These are phyloP conservation scores for Botia almorhae DNA, from an alignment of 2,797 vertebrate genomes.

Conservation along the genomic window DNA sequence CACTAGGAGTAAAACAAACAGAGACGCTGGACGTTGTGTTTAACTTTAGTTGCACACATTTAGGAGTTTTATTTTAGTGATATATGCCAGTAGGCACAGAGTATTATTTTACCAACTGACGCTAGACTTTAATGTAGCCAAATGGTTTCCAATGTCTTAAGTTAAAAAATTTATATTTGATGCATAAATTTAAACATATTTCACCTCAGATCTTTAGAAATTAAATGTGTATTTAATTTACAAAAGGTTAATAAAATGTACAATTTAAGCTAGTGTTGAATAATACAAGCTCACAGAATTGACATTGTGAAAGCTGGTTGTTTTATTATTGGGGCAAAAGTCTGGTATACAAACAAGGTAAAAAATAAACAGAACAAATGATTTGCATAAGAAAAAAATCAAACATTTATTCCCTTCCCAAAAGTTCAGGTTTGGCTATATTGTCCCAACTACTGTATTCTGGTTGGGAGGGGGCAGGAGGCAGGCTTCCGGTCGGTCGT, in stretches of 20 bases:
- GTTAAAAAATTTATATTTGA: too few relatives aligned
- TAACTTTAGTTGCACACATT: too few relatives aligned
- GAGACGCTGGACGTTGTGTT: neutral
- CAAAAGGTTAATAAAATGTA: conserved; percentile 21
- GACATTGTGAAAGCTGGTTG: conserved; percentile 76
- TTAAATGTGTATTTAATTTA: neutral
- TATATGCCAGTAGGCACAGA: too few relatives aligned
- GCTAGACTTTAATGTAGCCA: too few relatives aligned
- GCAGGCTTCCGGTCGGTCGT: neutral
- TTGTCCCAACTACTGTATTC: neutral
- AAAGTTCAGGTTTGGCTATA: neutral
- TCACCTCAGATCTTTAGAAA: neutral
- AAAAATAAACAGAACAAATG: conserved; percentile 49
- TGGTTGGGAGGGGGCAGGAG: conserved; percentile 10
- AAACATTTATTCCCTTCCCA: neutral
- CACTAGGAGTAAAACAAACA: neutral
- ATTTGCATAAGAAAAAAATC: neutral
- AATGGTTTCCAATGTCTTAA: too few relatives aligned
- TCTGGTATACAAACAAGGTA: conserved; percentile 49
- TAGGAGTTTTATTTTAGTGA: too few relatives aligned
- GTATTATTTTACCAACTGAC: too few relatives aligned
- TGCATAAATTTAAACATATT: neutral
- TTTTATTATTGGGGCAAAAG: conserved; percentile 63
- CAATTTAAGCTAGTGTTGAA: conserved; percentile 55
- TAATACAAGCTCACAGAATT: conserved; percentile 78